These are phyloP conservation scores for Triplophysa siluroides DNA, from an alignment of 2,113 vertebrate genomes.

Conservation along the genomic window DNA sequence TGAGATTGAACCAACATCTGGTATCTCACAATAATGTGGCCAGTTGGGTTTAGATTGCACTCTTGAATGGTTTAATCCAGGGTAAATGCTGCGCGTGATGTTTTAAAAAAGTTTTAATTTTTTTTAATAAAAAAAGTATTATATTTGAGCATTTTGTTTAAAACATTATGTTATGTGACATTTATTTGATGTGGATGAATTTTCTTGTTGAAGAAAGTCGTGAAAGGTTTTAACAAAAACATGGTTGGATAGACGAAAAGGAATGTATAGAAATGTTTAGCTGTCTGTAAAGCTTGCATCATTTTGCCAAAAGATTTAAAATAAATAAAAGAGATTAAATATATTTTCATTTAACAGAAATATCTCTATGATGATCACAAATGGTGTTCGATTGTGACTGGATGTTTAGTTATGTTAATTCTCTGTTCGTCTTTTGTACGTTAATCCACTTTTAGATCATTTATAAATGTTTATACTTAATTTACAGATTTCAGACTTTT, in stretches of 20 bases:
- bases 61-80: conserved; percentile 43
- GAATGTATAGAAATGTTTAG: conserved; percentile 56
- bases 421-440: conserved; percentile 85
- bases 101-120: conserved; percentile 5
- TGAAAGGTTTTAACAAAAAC: conserved; percentile 34
- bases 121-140: not conserved
- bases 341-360: conserved; percentile 41
- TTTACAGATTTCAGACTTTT: conserved; percentile 88
- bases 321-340: conserved; percentile 18
- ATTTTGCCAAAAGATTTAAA: conserved; percentile 55
- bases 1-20: conserved; percentile 4
- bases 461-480: conserved; percentile 96
- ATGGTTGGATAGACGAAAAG: conserved; percentile 51
- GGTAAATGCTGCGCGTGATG: conserved; percentile 36
- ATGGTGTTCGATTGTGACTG: conserved; percentile 61
- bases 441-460: conserved; percentile 90
- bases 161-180: conserved; percentile 19
- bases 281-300: conserved; percentile 53
- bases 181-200: conserved; percentile 22
- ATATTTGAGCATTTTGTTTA: conserved; percentile 29
- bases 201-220: conserved; percentile 33
- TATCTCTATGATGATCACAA: conserved; percentile 41
- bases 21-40: conserved; percentile 16
- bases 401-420: conserved; percentile 59
- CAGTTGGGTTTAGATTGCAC: conserved; percentile 33